Conservation (phyloP, 2,113 vertebrate genomes). For the Setophaga coronata region DNA sequence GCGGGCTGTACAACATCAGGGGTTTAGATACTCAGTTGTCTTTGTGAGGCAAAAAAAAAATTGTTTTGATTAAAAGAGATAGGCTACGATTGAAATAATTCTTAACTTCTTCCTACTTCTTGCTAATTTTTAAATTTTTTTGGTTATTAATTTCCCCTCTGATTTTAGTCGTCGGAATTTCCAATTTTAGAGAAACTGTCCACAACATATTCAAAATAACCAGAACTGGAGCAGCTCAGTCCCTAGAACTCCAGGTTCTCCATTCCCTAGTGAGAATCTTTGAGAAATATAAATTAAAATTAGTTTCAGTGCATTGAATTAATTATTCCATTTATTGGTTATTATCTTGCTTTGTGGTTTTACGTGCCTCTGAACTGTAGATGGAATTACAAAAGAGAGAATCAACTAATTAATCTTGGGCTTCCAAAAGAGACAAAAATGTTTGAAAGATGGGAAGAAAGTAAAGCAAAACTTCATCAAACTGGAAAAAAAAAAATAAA, state of each 20-base stretch:
- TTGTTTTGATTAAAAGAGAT: neutral
- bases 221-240: slow-evolving; percentile 35
- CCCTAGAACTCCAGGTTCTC: slow-evolving; percentile 49
- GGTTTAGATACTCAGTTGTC: neutral
- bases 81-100: neutral
- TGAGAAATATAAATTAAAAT: slow-evolving; percentile 74
- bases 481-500: neutral
- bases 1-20: neutral
- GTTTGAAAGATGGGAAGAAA: slow-evolving; percentile 30
- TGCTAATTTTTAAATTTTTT: slow-evolving; percentile 1
- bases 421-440: slow-evolving; percentile 47
- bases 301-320: slow-evolving; percentile 70
- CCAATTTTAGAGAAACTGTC: slow-evolving; percentile 1
- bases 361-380: slow-evolving; percentile 61
- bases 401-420: slow-evolving; percentile 70
- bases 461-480: slow-evolving; percentile 23
- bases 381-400: slow-evolving; percentile 63
- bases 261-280: slow-evolving; percentile 36
- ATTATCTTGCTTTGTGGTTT: slow-evolving; percentile 73
- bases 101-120: neutral
- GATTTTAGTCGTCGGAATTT: slow-evolving; percentile 18
- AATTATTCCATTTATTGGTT: slow-evolving; percentile 75
- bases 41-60: neutral
- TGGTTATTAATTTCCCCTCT: slow-evolving; percentile 16
- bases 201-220: slow-evolving; percentile 34